A percentile compares a stretch with the other conserved stretches of the same genome.
Evolutionary conservation across 2,113 vertebrate species (phyloP).

Genomic region (Chloebia gouldiae): DNA sequence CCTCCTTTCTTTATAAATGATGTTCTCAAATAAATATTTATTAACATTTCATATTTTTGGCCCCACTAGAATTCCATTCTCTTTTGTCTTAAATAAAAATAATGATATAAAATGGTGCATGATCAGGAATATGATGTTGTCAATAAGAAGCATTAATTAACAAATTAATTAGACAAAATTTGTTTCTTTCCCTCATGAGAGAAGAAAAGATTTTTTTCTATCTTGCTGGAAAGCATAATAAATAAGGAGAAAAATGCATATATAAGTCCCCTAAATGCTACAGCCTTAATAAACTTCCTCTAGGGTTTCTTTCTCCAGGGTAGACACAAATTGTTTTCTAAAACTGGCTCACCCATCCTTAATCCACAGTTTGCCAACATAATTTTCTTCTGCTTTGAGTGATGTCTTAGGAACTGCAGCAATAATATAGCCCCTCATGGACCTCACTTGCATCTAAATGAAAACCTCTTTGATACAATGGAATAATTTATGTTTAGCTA

Average conservation of each 20-base stretch:
- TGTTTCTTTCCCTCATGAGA: background rate
- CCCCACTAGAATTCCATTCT: background rate
- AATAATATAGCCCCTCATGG: conserved; percentile 17
- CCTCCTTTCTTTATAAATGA: background rate
- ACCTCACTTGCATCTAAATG: conserved; percentile 5
- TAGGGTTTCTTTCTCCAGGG: conserved; percentile 27
- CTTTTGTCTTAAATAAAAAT: background rate
- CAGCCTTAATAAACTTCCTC: conserved; percentile 36
- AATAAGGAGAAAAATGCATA: background rate
- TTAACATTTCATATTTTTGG: background rate
- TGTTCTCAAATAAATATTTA: background rate
- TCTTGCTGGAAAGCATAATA: conserved; percentile 2
- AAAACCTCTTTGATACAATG: background rate
- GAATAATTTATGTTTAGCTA: conserved; percentile 29
- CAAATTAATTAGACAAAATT: conserved; percentile 36
- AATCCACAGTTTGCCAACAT: conserved; percentile 18
- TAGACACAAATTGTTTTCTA: conserved; percentile 49
- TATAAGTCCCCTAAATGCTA: background rate
- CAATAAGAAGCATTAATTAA: conserved; percentile 51
- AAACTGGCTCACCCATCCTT: conserved; percentile 12
- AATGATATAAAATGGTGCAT: conserved; percentile 3
- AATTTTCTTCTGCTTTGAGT: conserved; percentile 18
- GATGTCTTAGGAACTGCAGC: background rate
- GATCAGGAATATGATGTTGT: conserved; percentile 2
- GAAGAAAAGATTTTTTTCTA: background rate